Evolutionary conservation across 2,888 invertebrate species (phyloP), one percentile per base, ranked within the genome.

Genomic region (Tiliacea citrago): DNA sequence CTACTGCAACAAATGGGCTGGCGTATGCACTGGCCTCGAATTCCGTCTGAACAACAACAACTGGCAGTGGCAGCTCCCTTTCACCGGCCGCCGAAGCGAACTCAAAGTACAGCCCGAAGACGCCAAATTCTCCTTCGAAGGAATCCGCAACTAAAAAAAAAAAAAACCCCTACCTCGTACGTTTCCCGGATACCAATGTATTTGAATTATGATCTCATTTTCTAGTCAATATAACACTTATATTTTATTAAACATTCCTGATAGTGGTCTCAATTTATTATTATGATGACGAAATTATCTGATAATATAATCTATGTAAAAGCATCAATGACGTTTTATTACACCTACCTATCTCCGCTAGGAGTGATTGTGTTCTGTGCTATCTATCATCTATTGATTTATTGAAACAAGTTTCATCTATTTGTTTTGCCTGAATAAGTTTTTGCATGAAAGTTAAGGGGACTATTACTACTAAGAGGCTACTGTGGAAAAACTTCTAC

Each of bases 1-100:
- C 83, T 91, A 92, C 84, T 96, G 96, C 90, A 89, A 95, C 87
- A 91, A 90, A 72, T 83, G 87, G 35, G 84, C 92, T 12, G 93
- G 94, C 29, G 84, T 90, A 3, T 95, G 95, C 90, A 92, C 90
- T 2, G 95, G 95, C 4, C 77, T 91, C 10, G 92, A 90, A 21
- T 92, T 84, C 82, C 87, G 87, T 9, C 84, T 92, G 35, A 90
- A 93, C 82, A 93, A 92, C 82, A 93, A 87, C 83, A 90, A 88
- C 71, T 73, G 88, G 35, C 92, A 89, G 60, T 91, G 89, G 85
- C 82, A 89, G 2, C 81, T 93, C 39, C 88, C 89, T n/a, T 93
- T 91, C 83, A 90, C 92, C 21, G 83, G 91, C 21, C 85, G 87
- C 16, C 82, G 83, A 12, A 83, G 71, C 66, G 79, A 79, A 1